Evolutionary conservation across 2,113 vertebrate genomes (phyloP).

Genomic region (Petaurus breviceps): DNA sequence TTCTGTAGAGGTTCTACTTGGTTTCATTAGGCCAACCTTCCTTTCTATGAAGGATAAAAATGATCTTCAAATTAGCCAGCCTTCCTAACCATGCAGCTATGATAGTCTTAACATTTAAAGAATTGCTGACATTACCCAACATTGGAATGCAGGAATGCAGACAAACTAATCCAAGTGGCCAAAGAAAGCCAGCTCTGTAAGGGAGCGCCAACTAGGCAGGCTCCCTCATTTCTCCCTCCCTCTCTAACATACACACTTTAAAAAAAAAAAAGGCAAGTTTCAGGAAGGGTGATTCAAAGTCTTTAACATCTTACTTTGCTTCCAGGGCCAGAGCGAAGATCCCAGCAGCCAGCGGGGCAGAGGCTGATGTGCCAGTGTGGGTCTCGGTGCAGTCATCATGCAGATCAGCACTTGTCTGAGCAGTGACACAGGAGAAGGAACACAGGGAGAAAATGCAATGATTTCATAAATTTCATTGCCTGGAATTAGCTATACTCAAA

Average conservation of each 20-base stretch:
- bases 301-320: slow-evolving; percentile 90
- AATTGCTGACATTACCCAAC: slow-evolving; percentile 19
- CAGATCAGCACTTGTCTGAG: slow-evolving; percentile 95
- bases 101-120: slow-evolving; percentile 33
- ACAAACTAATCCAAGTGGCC: background rate
- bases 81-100: background rate
- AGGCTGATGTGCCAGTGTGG: slow-evolving; percentile 97
- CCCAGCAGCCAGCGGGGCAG: slow-evolving; percentile 95
- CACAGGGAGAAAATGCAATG: background rate
- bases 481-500: background rate
- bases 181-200: background rate
- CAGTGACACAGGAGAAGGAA: slow-evolving; percentile 6
- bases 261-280: slow-evolving; percentile 4
- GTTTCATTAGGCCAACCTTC: background rate
- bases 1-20: background rate
- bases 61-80: slow-evolving; percentile 16
- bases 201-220: background rate
- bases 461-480: background rate
- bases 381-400: slow-evolving; percentile 97
- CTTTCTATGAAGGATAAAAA: slow-evolving; percentile 10
- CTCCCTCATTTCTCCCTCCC: background rate
- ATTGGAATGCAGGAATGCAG: slow-evolving; percentile 21
- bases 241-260: background rate
- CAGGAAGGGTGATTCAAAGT: slow-evolving; percentile 1
- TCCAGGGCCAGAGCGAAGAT: slow-evolving; percentile 98